phyloP scores from a whole-genome alignment of 2,888 invertebrate genomes.

The Hybos culiciformis region DNA sequence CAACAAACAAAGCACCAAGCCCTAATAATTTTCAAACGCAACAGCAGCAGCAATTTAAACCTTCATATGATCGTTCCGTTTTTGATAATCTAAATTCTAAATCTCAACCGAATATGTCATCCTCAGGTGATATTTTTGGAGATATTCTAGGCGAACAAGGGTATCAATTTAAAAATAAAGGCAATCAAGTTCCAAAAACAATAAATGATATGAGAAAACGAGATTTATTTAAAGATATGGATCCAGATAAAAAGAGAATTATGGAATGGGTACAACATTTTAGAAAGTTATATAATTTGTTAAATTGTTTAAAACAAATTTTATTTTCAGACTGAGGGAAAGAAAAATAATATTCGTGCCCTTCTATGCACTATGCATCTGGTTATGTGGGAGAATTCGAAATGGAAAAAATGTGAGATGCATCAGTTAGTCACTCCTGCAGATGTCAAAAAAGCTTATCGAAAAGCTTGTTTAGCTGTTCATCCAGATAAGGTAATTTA shows the following conservation, averaged over 20 bases:
- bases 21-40: too few relatives aligned
- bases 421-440: slow-evolving; percentile 78
- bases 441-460: slow-evolving; percentile 92
- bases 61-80: too few relatives aligned
- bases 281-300: not conserved
- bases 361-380: slow-evolving; percentile 87
- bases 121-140: slow-evolving; percentile 64
- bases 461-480: slow-evolving; percentile 90
- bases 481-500: slow-evolving; percentile 99
- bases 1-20: too few relatives aligned
- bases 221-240: slow-evolving; percentile 73
- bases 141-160: slow-evolving; percentile 84
- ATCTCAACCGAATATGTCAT: not conserved
- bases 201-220: slow-evolving; percentile 89
- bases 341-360: slow-evolving; percentile 91
- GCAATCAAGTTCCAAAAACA: slow-evolving; percentile 63
- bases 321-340: slow-evolving; percentile 87
- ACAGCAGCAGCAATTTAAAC: too few relatives aligned
- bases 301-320: slow-evolving; percentile 11
- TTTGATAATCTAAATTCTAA: too few relatives aligned
- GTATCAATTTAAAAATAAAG: slow-evolving; percentile 64
- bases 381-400: slow-evolving; percentile 83
- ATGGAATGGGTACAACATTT: slow-evolving; percentile 70
- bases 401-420: slow-evolving; percentile 92
- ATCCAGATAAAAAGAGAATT: slow-evolving; percentile 77